A percentile compares a stretch with the other conserved stretches of the same genome.
phyloP scores from a whole-genome alignment of 35 echinoderm and acorn worm species.

The Stichopus chloronotus region DNA sequence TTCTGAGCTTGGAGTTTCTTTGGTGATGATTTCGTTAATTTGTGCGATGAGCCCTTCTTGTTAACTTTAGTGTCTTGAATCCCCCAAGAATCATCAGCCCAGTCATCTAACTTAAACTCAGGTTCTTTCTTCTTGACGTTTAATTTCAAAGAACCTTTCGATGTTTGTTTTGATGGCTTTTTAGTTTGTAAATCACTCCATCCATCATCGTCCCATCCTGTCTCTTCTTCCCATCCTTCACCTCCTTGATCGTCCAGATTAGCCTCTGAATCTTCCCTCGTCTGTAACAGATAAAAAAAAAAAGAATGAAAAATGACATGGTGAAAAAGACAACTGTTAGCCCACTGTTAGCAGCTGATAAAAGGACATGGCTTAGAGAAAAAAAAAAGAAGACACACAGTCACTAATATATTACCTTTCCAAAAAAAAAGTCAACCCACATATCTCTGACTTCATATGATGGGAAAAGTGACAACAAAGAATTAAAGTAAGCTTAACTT shows the following conservation, averaged over 20 bases:
- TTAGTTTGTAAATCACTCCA: slow-evolving; percentile 26
- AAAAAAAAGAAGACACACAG: too few relatives aligned
- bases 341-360: too few relatives aligned
- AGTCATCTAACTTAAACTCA: slow-evolving; percentile 39
- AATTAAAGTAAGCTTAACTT: too few relatives aligned
- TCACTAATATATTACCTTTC: too few relatives aligned
- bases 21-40: background rate
- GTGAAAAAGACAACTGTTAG: too few relatives aligned
- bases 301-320: background rate
- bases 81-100: slow-evolving; percentile 26
- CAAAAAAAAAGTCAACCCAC: too few relatives aligned
- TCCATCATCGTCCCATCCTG: slow-evolving; percentile 49
- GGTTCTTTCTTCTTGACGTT: slow-evolving; percentile 33
- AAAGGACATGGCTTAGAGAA: too few relatives aligned
- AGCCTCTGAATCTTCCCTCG: background rate
- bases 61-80: background rate
- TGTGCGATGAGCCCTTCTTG: background rate
- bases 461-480: too few relatives aligned
- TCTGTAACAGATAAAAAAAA: background rate
- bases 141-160: slow-evolving; percentile 26
- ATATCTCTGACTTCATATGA: too few relatives aligned
- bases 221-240: slow-evolving; percentile 34
- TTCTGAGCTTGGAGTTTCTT: slow-evolving; percentile 28
- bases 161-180: slow-evolving; percentile 23
- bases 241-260: background rate